Conservation (phyloP, 2,797 vertebrate species). For the Crax fasciolata region DNA sequence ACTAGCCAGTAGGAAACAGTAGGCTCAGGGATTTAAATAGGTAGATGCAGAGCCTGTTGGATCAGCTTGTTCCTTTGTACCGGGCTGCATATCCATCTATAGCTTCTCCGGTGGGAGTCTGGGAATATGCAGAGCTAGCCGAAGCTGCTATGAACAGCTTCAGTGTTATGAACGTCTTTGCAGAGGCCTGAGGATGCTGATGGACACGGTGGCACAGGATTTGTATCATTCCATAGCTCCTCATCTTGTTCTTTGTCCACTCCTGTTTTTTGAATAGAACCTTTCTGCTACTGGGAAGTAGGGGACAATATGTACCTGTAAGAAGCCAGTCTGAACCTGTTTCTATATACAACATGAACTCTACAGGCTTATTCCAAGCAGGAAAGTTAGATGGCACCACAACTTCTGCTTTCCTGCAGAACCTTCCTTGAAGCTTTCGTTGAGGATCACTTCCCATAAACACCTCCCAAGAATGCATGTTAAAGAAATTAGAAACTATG, state of each 20-base stretch:
- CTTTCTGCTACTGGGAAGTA: not conserved
- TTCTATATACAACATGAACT: not conserved
- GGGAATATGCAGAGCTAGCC: not conserved
- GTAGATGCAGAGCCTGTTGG: not conserved
- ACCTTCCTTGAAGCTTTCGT: not conserved
- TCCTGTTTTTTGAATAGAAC: not conserved
- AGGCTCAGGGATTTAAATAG: not conserved
- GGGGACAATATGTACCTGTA: accelerated
- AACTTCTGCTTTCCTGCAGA: conserved; percentile 1
- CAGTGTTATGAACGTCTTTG: not conserved
- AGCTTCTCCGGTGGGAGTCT: not conserved
- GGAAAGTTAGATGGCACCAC: not conserved
- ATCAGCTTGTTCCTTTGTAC: not conserved
- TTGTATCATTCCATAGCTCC: not conserved
- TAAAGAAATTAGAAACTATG: conserved; percentile 49
- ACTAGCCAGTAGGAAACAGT: not conserved
- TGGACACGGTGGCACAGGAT: not conserved
- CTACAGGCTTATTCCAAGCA: not conserved
- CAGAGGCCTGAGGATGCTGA: not conserved
- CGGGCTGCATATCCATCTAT: not conserved
- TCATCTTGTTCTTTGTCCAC: not conserved
- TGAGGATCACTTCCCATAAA: not conserved
- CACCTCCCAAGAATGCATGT: conserved; percentile 30
- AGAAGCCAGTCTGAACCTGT: not conserved
- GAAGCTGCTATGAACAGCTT: not conserved